phyloP scores from a whole-genome alignment of 2,888 invertebrate species.

The Sphaerophoria taeniata region DNA sequence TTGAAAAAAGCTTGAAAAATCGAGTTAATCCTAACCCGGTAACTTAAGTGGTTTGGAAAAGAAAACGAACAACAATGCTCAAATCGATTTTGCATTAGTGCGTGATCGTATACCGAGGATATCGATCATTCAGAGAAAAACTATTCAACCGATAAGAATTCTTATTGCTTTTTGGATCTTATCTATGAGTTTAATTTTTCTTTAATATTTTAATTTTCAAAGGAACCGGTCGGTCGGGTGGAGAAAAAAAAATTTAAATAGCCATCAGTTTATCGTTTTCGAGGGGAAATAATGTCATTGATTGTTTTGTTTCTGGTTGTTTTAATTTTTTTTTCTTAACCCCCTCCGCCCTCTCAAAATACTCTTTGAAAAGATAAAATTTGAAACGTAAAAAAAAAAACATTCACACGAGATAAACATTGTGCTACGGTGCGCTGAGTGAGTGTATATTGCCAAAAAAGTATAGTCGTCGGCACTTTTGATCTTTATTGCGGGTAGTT shows the following conservation, averaged over 20 bases:
- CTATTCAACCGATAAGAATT: slow-evolving; percentile 48
- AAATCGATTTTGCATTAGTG: slow-evolving; percentile 37
- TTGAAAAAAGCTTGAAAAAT: background rate
- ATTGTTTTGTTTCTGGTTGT: slow-evolving; percentile 17
- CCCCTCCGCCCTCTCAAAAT: background rate
- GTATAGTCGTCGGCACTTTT: slow-evolving; percentile 57
- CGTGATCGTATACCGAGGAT: slow-evolving; percentile 10
- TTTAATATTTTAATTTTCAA: slow-evolving; percentile 28
- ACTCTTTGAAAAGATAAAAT: too few species aligned
- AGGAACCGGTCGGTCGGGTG: slow-evolving; percentile 29
- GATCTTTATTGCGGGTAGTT: slow-evolving; percentile 63
- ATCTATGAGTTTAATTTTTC: slow-evolving; percentile 45
- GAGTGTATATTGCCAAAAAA: slow-evolving; percentile 53
- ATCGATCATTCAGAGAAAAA: slow-evolving; percentile 38
- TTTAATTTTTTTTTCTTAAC: background rate
- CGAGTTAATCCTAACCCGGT: slow-evolving; percentile 25
- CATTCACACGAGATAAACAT: slow-evolving; percentile 45
- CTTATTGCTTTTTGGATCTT: slow-evolving; percentile 40
- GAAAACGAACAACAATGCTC: background rate
- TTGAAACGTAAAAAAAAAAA: slow-evolving; percentile 26
- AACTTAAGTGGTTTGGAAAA: background rate
- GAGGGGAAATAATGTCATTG: slow-evolving; percentile 12
- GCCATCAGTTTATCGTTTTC: background rate
- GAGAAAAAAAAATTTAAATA: slow-evolving; percentile 34
- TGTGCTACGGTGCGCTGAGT: slow-evolving; percentile 11